A percentile compares a stretch with the other conserved stretches of the same genome.
phyloP scores from a whole-genome alignment of 2,888 invertebrate species.

The Mythimna ferrago region DNA sequence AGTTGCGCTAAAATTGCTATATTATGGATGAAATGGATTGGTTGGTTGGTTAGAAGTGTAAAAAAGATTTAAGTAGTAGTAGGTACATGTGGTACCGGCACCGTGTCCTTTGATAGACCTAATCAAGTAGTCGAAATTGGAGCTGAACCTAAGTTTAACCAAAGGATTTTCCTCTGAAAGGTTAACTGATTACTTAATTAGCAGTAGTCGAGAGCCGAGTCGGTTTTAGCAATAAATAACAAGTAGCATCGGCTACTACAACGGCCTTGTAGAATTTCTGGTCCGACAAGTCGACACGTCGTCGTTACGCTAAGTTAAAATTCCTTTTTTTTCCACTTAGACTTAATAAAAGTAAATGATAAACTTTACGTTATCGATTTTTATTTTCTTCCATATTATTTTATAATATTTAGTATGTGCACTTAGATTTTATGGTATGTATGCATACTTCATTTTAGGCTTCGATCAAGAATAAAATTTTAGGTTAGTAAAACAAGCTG shows the following conservation, averaged over 20 bases:
- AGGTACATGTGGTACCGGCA: not conserved
- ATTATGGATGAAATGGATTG: too few relatives aligned
- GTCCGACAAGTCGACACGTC: slow-evolving; percentile 40
- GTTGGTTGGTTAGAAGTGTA: too few relatives aligned
- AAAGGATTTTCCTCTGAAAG: slow-evolving; percentile 8
- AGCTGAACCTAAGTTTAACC: not conserved
- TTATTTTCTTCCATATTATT: not conserved
- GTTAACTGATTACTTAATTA: slow-evolving; percentile 6
- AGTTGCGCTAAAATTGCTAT: not conserved
- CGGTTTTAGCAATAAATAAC: slow-evolving; percentile 24
- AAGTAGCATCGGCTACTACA: slow-evolving; percentile 26
- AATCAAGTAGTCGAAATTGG: not conserved
- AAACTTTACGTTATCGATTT: not conserved
- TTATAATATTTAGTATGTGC: not conserved
- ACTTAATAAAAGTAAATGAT: not conserved
- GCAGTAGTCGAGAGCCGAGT: not conserved
- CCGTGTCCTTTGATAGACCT: not conserved
- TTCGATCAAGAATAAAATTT: too few relatives aligned
- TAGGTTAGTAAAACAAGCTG: too few relatives aligned
- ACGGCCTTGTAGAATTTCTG: slow-evolving; percentile 53
- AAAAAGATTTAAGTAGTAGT: too few relatives aligned
- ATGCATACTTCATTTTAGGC: too few relatives aligned
- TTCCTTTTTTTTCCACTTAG: slow-evolving; percentile 18
- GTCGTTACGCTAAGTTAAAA: slow-evolving; percentile 41
- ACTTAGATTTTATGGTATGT: not conserved